A percentile compares a stretch with the other conserved stretches of the same genome.
These are phyloP conservation scores for Megaptera novaeangliae DNA, from an alignment of 2,113 vertebrate genomes.

Conservation along the genomic window DNA sequence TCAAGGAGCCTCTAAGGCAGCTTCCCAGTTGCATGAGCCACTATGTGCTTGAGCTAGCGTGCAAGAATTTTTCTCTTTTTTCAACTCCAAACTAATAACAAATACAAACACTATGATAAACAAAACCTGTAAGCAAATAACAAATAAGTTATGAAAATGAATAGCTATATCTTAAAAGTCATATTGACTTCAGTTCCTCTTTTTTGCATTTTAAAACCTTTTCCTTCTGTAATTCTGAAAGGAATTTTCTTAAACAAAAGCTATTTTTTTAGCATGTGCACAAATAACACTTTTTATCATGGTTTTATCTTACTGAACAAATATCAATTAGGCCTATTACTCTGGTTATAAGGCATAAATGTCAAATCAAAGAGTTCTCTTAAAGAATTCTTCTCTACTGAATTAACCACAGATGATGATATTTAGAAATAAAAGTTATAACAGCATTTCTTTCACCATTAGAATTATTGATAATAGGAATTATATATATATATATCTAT, in stretches of 20 bases:
- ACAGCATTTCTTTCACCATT: not conserved
- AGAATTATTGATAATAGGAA: not conserved
- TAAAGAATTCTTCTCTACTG: not conserved
- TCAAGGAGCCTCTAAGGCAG: not conserved
- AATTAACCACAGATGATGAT: not conserved
- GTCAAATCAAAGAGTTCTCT: constrained; percentile 8
- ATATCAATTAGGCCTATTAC: not conserved
- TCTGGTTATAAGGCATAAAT: not conserved
- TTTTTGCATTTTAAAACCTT: not conserved
- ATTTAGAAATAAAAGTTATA: not conserved
- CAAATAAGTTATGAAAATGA: not conserved
- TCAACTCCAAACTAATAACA: not conserved
- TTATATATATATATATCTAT: not conserved
- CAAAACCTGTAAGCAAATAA: not conserved
- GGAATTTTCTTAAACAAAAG: constrained; percentile 24
- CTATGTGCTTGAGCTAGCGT: not conserved
- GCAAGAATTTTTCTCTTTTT: not conserved
- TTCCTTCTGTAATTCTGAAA: constrained; percentile 14
- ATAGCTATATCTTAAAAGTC: not conserved
- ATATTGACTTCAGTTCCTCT: not conserved
- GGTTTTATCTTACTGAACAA: constrained; percentile 11
- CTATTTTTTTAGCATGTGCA: not conserved
- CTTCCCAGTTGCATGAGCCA: not conserved
- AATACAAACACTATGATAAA: not conserved
- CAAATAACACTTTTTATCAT: not conserved